Percentiles rank a stretch among this genome's conserved stretches.
phyloP scores from a whole-genome alignment of 1,140 invertebrate species.

The Heliconius nattereri region DNA sequence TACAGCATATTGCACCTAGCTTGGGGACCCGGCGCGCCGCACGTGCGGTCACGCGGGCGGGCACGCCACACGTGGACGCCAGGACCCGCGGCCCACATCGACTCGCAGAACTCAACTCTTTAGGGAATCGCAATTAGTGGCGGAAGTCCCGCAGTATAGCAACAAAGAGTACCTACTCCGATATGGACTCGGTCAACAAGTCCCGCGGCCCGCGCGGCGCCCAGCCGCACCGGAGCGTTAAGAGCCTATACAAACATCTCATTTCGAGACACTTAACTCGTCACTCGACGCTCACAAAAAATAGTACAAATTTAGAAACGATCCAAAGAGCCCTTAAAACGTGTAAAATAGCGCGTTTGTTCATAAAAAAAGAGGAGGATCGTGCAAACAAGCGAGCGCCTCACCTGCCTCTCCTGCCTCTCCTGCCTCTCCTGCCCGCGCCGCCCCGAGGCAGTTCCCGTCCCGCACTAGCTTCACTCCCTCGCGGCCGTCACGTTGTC shows the following conservation, averaged over 20 bases:
- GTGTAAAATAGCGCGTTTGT: slow-evolving; percentile 68
- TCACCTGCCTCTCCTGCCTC: slow-evolving; percentile 39
- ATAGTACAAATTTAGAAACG: slow-evolving; percentile 69
- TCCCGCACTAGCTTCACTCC: no score
- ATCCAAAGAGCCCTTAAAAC: slow-evolving; percentile 61
- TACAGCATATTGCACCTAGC: background rate
- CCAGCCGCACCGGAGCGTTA: slow-evolving; percentile 40
- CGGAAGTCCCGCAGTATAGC: background rate
- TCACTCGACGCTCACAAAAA: slow-evolving; percentile 66
- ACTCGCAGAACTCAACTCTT: slow-evolving; percentile 5
- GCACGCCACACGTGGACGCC: background rate
- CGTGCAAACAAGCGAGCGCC: slow-evolving; percentile 54
- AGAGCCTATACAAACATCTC: slow-evolving; percentile 72
- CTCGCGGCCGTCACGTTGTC: background rate
- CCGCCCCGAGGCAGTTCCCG: no score
- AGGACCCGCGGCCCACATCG: background rate
- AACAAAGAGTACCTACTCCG: slow-evolving; percentile 14
- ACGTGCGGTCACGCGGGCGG: background rate
- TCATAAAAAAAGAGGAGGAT: slow-evolving; percentile 45
- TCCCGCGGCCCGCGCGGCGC: no score
- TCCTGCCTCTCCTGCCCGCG: background rate
- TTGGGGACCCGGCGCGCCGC: background rate
- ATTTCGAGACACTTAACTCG: slow-evolving; percentile 71
- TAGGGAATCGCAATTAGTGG: slow-evolving; percentile 1
- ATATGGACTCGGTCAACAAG: slow-evolving; percentile 16